Evolutionary conservation across 2,888 invertebrate genomes (phyloP).

Genomic region (Cheilosia vernalis): DNA sequence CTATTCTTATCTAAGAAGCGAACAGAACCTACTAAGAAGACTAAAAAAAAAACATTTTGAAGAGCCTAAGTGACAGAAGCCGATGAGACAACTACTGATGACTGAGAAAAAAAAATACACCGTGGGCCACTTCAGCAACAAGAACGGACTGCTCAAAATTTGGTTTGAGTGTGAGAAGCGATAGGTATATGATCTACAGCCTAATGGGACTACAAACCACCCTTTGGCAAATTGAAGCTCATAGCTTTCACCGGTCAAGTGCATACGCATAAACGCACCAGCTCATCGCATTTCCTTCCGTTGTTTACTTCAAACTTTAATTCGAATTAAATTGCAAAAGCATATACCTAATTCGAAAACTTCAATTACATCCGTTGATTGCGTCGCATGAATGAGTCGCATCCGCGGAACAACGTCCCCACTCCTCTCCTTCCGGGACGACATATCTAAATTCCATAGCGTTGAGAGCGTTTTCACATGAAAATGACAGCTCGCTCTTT

Average conservation of each 20-base stretch:
- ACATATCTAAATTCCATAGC: constrained; percentile 27
- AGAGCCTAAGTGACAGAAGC: no score
- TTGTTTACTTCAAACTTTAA: constrained; percentile 58
- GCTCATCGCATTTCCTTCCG: constrained; percentile 18
- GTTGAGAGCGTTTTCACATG: constrained; percentile 48
- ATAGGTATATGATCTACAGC: no score
- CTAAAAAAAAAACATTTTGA: no score
- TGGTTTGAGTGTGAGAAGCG: no score
- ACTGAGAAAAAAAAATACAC: no score
- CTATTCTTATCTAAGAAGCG: no score
- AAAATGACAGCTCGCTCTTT: constrained; percentile 55
- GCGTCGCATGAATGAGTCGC: constrained; percentile 52
- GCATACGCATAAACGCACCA: neutral
- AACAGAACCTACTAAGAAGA: no score
- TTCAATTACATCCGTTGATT: constrained; percentile 71
- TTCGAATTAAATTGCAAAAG: constrained; percentile 62
- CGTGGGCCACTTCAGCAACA: no score
- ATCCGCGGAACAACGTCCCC: constrained; percentile 39
- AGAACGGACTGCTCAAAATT: no score
- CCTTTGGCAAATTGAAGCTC: no score
- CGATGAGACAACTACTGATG: no score
- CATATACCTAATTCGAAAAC: constrained; percentile 69
- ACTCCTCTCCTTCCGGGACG: constrained; percentile 11
- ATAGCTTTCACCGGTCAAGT: constrained; percentile 10
- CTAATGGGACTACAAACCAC: no score